Evolutionary conservation across 2,888 invertebrate species (phyloP).

Genomic region (Teleiodes luculella): DNA sequence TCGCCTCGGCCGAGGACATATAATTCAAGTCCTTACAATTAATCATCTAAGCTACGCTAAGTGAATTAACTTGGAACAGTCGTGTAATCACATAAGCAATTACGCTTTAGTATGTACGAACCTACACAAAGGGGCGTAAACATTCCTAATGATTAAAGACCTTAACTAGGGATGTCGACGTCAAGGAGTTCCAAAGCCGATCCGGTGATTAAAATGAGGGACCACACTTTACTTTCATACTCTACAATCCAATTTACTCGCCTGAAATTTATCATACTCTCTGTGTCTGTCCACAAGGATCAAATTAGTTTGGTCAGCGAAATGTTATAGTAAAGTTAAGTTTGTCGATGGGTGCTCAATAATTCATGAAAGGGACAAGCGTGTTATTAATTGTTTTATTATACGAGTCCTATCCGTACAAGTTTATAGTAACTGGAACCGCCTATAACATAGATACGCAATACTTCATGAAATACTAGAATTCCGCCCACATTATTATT

Average conservation of each 20-base stretch:
- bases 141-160: slow-evolving; percentile 1
- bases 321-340: background rate
- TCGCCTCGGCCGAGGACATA: too few species aligned
- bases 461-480: too few species aligned
- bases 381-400: slow-evolving; percentile 46
- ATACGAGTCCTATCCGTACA: slow-evolving; percentile 26
- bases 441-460: background rate
- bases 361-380: slow-evolving; percentile 41
- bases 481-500: too few species aligned
- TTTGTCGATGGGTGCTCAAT: slow-evolving; percentile 32
- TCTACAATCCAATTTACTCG: background rate
- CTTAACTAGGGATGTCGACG: background rate
- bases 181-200: slow-evolving; percentile 1
- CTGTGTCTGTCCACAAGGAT: background rate
- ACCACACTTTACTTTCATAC: slow-evolving; percentile 4
- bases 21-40: too few species aligned
- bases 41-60: too few species aligned
- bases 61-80: too few species aligned
- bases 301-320: background rate
- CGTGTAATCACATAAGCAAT: too few species aligned
- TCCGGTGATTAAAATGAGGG: slow-evolving; percentile 27
- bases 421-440: background rate
- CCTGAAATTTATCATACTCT: background rate
- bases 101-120: background rate
- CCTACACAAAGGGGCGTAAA: background rate